These are phyloP conservation scores for Andricus curvator DNA, from an alignment of 2,888 invertebrate genomes.

Conservation along the genomic window DNA sequence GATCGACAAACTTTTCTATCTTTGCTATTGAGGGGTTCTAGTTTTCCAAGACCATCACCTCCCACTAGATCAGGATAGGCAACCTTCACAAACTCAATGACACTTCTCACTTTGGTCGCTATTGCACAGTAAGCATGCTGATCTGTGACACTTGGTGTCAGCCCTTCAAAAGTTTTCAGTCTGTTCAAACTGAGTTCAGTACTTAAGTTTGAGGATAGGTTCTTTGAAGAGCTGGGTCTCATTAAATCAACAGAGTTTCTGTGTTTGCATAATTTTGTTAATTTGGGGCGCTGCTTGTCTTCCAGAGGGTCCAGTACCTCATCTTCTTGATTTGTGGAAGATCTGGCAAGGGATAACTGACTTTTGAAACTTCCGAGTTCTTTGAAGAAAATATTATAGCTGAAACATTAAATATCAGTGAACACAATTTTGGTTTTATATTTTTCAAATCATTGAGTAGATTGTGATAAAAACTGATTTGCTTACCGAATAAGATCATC, in stretches of 20 bases:
- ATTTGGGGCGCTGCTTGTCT: conserved; percentile 45
- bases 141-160: conserved; percentile 52
- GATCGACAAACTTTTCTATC: conserved; percentile 80
- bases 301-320: conserved; percentile 40
- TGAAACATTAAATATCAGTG: conserved; percentile 67
- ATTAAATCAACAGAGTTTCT: neutral
- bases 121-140: conserved; percentile 80
- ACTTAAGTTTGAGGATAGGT: conserved; percentile 19
- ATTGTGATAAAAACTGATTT: neutral
- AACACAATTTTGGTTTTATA: neutral
- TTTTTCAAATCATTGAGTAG: neutral
- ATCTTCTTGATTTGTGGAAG: conserved; percentile 55
- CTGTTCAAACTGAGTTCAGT: conserved; percentile 2
- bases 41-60: conserved; percentile 79
- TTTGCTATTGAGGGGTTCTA: conserved; percentile 82
- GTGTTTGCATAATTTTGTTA: conserved; percentile 41
- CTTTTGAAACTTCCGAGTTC: conserved; percentile 80
- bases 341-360: conserved; percentile 79
- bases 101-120: conserved; percentile 82
- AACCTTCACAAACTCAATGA: conserved; percentile 86
- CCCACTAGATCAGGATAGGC: conserved; percentile 88
- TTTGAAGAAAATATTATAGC: conserved; percentile 81
- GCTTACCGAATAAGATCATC: conserved; percentile 68
- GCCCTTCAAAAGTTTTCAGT: conserved; percentile 55
- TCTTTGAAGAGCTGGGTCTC: neutral